Evolutionary conservation across 2,113 vertebrate genomes (phyloP).

Genomic region (Formicarius rufipectus): DNA sequence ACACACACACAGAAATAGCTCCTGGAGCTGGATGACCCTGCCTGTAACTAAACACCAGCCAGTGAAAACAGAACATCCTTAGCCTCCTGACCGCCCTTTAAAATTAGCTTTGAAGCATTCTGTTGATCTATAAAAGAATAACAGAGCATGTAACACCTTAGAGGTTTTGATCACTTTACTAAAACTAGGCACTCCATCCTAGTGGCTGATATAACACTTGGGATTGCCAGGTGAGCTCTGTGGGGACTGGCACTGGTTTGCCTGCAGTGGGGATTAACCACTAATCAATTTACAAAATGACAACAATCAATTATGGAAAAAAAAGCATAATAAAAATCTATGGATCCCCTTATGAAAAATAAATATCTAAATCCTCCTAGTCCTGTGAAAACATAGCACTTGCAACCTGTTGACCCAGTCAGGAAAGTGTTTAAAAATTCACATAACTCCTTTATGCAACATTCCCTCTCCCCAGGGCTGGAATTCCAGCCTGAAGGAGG

Average conservation of each 20-base stretch:
- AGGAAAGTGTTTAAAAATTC: slow-evolving; percentile 6
- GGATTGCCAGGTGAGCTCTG: background rate
- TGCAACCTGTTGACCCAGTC: slow-evolving; percentile 3
- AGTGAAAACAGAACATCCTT: slow-evolving; percentile 32
- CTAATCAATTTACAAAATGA: slow-evolving; percentile 2
- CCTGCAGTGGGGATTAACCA: background rate
- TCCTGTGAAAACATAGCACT: slow-evolving; percentile 32
- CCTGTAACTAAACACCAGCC: slow-evolving; percentile 7
- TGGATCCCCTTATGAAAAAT: background rate
- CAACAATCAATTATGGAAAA: background rate
- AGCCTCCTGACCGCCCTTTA: background rate
- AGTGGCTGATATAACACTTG: background rate
- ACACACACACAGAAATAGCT: background rate
- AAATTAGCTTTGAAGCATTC: slow-evolving; percentile 22
- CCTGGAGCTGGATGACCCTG: background rate
- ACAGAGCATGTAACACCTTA: background rate
- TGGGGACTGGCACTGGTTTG: background rate
- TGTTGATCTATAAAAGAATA: slow-evolving; percentile 20
- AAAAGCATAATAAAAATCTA: background rate
- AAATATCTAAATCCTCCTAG: background rate
- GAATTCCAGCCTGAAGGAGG: background rate
- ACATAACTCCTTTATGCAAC: background rate
- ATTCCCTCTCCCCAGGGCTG: background rate
- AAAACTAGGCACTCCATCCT: background rate
- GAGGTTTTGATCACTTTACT: background rate